Evolutionary conservation across 2,797 vertebrate species (phyloP).

Genomic region (Siniperca undulata): DNA sequence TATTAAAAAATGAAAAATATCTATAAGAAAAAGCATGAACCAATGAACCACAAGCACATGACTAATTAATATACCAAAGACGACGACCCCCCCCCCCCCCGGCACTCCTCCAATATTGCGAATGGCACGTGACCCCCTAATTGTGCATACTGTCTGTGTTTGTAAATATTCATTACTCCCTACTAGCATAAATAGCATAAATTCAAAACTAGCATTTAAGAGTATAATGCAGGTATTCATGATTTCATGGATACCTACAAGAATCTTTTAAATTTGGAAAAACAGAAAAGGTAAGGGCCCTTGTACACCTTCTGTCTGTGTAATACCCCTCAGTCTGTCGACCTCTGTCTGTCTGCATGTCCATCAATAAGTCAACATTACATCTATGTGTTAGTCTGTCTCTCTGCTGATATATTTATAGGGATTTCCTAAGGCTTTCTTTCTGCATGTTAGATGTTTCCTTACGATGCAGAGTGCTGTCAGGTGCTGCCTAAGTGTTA

Average conservation of each 20-base stretch:
- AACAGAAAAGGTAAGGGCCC: neutral
- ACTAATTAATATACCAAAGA: too few species aligned
- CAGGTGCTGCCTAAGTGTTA: slow-evolving; percentile 63
- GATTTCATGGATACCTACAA: neutral
- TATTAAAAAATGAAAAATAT: too few species aligned
- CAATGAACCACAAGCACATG: too few species aligned
- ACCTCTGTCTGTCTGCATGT: slow-evolving; percentile 41
- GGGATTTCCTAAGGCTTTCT: slow-evolving; percentile 60
- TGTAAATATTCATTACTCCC: neutral
- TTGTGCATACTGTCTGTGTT: neutral
- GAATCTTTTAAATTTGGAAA: neutral
- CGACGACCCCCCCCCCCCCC: too few species aligned
- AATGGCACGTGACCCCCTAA: too few species aligned
- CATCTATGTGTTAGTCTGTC: slow-evolving; percentile 36
- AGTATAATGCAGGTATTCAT: neutral
- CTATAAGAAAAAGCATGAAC: too few species aligned
- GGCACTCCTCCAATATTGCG: too few species aligned
- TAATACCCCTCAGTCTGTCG: slow-evolving; percentile 29
- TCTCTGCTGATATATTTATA: slow-evolving; percentile 62
- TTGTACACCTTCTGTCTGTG: slow-evolving; percentile 14
- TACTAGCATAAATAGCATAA: neutral
- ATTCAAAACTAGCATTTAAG: slow-evolving; percentile 5
- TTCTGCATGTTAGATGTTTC: slow-evolving; percentile 45
- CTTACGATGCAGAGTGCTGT: slow-evolving; percentile 35
- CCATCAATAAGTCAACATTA: slow-evolving; percentile 58